Evolutionary conservation across 2,797 vertebrate genomes (phyloP), one percentile per base, ranked within the genome.

Genomic region (Gallinago stenura): DNA sequence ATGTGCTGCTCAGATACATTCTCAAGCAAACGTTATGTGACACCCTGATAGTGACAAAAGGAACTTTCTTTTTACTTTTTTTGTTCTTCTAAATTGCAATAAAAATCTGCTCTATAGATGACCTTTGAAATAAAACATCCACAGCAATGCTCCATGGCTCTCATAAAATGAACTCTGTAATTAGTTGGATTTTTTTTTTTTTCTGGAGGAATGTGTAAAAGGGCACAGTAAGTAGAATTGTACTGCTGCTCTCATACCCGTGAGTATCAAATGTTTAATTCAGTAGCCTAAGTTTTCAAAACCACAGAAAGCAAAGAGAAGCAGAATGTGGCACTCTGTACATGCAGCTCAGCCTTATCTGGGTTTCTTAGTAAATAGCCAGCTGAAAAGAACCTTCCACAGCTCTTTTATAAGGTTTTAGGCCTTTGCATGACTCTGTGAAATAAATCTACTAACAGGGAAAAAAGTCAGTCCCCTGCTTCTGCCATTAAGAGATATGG

Each of bases 71-170:
- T 84, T 76, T 51, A 39, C 21, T 33, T 93, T 76, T 83, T 79
- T 86, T 7, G 0, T 87, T 66, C 30, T 65, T 37, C 51, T 65
- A 37, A 73, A 3, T 54, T 61, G 21, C 46, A 84, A 51, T 79
- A 90, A 90, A 89, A 88, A 19, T 62, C 58, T 90, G 33, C n/a
- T 45, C 58, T 68, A 39, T 69, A 87, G 86, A 78, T 86, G 54
- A 95, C 72, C 90, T 95, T 89, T 89, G 88, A 87, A 93, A 93
- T 95, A 72, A 89, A 89, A 72, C 28, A 77, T 53, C 35, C 28
- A 58, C 54, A 79, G n/a, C n/a, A 66, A 31, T 28, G 11, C 4
- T 82, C 24, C 54, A 53, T 6, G 62, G 39, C 10, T 82, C 73
- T 79, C 78, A 65, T 73, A 93, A 84, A 90, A 72, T n/a, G 28